Evolutionary conservation across 1,140 invertebrate species (phyloP).

Genomic region (Amyelois transitella): DNA sequence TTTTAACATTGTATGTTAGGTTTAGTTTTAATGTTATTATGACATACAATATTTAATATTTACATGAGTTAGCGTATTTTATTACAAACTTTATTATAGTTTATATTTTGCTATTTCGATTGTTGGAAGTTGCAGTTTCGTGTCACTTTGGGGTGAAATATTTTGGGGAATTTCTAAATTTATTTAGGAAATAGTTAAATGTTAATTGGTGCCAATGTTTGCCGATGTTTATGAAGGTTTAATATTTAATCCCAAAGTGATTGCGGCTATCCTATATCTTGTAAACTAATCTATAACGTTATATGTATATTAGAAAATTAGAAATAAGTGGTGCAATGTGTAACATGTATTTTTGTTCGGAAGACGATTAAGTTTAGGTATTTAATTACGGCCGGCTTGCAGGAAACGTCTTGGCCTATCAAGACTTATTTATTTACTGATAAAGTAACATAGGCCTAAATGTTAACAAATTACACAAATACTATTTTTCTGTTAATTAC

Average conservation of each 20-base stretch:
- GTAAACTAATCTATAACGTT: slow-evolving; percentile 35
- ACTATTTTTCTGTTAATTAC: slow-evolving; percentile 59
- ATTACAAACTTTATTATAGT: slow-evolving; percentile 60
- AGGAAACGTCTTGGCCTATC: slow-evolving; percentile 13
- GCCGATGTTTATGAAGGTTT: not conserved
- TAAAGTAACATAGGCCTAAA: slow-evolving; percentile 49
- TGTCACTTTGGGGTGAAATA: slow-evolving; percentile 7
- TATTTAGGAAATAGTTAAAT: not conserved
- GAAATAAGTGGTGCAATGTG: slow-evolving; percentile 56
- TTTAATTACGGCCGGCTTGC: slow-evolving; percentile 29
- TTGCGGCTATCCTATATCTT: slow-evolving; percentile 11
- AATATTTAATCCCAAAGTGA: slow-evolving; percentile 7
- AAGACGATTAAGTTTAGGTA: slow-evolving; percentile 22
- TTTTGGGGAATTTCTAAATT: not conserved
- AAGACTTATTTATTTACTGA: slow-evolving; percentile 36
- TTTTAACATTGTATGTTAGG: slow-evolving; percentile 34
- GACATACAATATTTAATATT: slow-evolving; percentile 53
- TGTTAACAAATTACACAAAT: slow-evolving; percentile 39
- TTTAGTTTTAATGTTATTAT: slow-evolving; percentile 39
- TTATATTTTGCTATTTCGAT: slow-evolving; percentile 62
- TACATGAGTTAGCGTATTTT: slow-evolving; percentile 58
- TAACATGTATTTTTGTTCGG: slow-evolving; percentile 34
- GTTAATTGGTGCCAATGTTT: not conserved
- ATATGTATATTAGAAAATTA: slow-evolving; percentile 66
- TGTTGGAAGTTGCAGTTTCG: slow-evolving; percentile 44